These are phyloP conservation scores for Macrotrachela quadricornifera DNA, from an alignment of 1,140 invertebrate species.

Conservation along the genomic window DNA sequence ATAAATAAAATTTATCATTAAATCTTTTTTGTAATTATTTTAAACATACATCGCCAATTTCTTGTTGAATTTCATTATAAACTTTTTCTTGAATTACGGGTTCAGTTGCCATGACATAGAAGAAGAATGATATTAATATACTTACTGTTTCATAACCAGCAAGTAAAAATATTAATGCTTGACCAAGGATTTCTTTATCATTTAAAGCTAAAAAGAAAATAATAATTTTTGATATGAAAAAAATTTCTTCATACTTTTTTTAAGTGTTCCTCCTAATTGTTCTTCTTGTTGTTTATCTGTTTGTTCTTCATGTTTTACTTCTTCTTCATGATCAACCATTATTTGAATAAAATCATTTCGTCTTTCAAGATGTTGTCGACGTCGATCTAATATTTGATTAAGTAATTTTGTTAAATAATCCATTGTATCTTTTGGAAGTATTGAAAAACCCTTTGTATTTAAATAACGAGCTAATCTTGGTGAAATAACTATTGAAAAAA, in stretches of 20 bases:
- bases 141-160: constrained; percentile 57
- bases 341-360: constrained; percentile 7
- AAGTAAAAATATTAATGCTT: constrained; percentile 27
- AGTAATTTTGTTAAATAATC: background rate
- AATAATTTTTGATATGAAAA: too few species aligned
- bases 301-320: background rate
- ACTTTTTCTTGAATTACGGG: constrained; percentile 40
- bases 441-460: background rate
- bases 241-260: too few species aligned
- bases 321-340: constrained; percentile 7
- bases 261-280: constrained; percentile 7
- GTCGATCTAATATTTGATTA: background rate
- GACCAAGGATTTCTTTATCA: constrained; percentile 24
- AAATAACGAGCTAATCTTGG: background rate
- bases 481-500: background rate
- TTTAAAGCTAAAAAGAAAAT: too few species aligned
- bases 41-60: constrained; percentile 14
- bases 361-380: background rate
- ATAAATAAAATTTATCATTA: background rate
- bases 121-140: constrained; percentile 40
- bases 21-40: background rate
- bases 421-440: background rate
- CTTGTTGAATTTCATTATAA: constrained; percentile 37
- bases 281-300: too few species aligned
- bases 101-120: constrained; percentile 44